Conservation (phyloP, 2,797 vertebrate genomes). For the Xerus rutilus region DNA sequence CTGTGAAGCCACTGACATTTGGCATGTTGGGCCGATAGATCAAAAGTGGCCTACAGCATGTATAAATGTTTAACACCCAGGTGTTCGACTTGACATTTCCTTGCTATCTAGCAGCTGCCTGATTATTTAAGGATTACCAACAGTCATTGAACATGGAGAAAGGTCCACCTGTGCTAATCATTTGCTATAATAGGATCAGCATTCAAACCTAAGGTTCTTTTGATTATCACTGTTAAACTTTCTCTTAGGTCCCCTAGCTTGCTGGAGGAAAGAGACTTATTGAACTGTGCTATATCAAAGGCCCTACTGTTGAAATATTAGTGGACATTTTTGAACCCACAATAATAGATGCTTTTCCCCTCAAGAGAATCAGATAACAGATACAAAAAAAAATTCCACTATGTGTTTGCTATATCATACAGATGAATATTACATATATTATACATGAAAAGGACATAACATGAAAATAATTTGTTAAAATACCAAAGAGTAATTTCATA, state of each 20-base stretch:
- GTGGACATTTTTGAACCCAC: conserved; percentile 21
- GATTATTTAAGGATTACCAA: conserved; percentile 83
- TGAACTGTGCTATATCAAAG: conserved; percentile 66
- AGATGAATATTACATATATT: neutral
- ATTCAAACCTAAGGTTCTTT: conserved; percentile 75
- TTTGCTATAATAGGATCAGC: conserved; percentile 76
- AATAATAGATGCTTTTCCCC: conserved; percentile 49
- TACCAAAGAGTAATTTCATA: neutral
- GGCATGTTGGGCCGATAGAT: conserved; percentile 76
- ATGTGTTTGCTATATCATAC: neutral
- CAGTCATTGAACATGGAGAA: conserved; percentile 77
- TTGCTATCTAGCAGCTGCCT: conserved; percentile 77
- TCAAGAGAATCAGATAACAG: conserved; percentile 46
- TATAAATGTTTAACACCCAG: conserved; percentile 82
- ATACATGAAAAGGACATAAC: neutral
- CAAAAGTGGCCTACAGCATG: conserved; percentile 75
- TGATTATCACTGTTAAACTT: conserved; percentile 78
- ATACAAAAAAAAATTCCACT: neutral
- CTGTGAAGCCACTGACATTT: conserved; percentile 78
- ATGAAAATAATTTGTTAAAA: neutral
- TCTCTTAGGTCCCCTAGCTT: conserved; percentile 41
- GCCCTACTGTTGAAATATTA: conserved; percentile 46
- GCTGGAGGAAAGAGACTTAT: conserved; percentile 56
- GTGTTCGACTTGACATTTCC: conserved; percentile 82
- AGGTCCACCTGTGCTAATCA: conserved; percentile 79